Evolutionary conservation across 2,888 invertebrate species (phyloP).

Genomic region (Watsonalla binaria): DNA sequence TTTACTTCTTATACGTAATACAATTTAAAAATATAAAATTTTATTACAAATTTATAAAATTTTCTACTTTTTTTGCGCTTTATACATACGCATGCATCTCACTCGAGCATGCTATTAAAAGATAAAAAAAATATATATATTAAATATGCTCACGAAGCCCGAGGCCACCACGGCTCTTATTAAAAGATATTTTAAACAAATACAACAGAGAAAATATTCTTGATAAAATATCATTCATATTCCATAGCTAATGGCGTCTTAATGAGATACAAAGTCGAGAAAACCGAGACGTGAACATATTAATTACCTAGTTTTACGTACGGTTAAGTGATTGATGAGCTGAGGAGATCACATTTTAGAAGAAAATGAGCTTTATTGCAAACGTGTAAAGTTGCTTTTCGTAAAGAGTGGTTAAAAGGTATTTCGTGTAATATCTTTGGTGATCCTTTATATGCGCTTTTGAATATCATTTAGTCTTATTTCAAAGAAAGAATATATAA

Average conservation of each 20-base stretch:
- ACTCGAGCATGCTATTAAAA: too few relatives aligned
- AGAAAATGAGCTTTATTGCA: background rate
- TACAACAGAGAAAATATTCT: constrained; percentile 12
- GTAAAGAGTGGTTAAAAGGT: too few relatives aligned
- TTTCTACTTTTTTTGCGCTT: too few relatives aligned
- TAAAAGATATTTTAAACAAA: constrained; percentile 10
- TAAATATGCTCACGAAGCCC: too few relatives aligned
- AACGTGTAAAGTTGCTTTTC: background rate
- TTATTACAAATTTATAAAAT: too few relatives aligned
- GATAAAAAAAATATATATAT: too few relatives aligned
- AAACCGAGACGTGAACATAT: constrained; percentile 53
- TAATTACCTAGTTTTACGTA: constrained; percentile 64
- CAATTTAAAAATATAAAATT: too few relatives aligned
- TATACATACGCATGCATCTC: too few relatives aligned
- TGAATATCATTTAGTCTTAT: too few relatives aligned
- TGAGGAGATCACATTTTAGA: background rate
- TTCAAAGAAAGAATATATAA: too few relatives aligned
- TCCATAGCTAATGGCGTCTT: constrained; percentile 48
- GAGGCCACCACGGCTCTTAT: constrained; percentile 5
- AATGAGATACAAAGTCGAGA: constrained; percentile 58
- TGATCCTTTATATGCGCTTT: background rate
- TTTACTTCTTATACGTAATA: too few relatives aligned
- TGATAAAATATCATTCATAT: constrained; percentile 29
- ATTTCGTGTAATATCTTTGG: background rate
- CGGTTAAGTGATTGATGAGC: constrained; percentile 53